Evolutionary conservation across 2,888 invertebrate genomes (phyloP), one percentile per base, ranked within the genome.

Genomic region (Chymomyza caudatula): DNA sequence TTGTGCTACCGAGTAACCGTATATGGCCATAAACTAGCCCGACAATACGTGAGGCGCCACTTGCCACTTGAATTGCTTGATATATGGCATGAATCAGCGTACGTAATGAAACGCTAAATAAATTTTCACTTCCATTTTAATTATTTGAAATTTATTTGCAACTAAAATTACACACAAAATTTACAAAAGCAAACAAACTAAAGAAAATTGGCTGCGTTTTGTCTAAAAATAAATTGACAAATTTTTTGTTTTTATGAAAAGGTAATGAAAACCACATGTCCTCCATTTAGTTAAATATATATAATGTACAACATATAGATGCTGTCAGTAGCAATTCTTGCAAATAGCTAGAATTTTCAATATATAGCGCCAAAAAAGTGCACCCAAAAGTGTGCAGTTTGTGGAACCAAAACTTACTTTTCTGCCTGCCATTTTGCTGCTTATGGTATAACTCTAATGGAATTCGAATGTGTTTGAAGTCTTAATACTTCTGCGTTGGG

Each of bases 201-300:
- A 15, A 47, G 19, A 60, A 77, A 74, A 71, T 67, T 69, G 60
- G 61, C 47, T 42, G 63, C 57, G 58, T 43, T 60, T 20, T n/a
- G 59, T 60, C 85, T 82, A 82, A 70, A 85, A 82, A 82, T 82
- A 82, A 78, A 64, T 77, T 83, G 69, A 71, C 80, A 85, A 71
- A 42, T 11, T 42, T 56, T 56, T 42, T 74, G 75, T 74, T 76
- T 73, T 58, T 76, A 62, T 74, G 73, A 67, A 78, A 74, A 77
- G 87, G 76, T 87, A 87, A 85, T 86, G 80, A 72, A 84, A 84
- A 65, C 65, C 87, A 87, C 70, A 86, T 87, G 85, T 85, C 86
- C 84, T 77, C 82, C 74, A 76, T 71, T 69, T 68, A 42, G 55
- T 25, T 52, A 13, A 55, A 67, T 43, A 53, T 15, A 60, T 43